Conservation (phyloP, 23 tunicate species). For the Trididemnum nubilum region DNA sequence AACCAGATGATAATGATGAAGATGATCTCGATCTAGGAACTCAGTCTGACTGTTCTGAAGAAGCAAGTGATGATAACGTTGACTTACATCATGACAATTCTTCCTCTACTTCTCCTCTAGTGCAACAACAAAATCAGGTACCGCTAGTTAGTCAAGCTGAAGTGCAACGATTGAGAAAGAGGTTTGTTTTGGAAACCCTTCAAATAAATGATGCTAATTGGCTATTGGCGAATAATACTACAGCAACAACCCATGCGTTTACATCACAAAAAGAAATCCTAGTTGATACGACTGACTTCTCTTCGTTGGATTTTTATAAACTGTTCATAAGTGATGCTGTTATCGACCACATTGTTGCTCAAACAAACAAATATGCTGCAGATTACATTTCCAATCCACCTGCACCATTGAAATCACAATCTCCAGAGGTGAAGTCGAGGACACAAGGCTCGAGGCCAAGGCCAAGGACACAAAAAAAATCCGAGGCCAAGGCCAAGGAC, state of each 20-base stretch:
- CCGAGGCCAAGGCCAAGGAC: too few relatives aligned
- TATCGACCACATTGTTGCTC: conserved; percentile 15
- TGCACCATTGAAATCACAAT: conserved; percentile 2
- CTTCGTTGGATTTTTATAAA: conserved; percentile 1
- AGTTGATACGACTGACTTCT: background rate
- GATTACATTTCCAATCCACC: conserved; percentile 17
- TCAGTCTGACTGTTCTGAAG: background rate
- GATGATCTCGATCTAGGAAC: too few relatives aligned
- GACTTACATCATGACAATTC: background rate
- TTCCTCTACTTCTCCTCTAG: background rate
- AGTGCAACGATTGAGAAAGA: background rate
- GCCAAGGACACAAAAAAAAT: too few relatives aligned
- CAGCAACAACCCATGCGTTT: background rate
- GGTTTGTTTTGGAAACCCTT: background rate
- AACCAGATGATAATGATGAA: too few relatives aligned
- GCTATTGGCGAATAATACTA: background rate
- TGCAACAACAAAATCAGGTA: background rate
- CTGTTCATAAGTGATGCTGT: conserved; percentile 5
- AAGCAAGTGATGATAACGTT: background rate
- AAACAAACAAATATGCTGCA: background rate
- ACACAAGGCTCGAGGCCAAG: too few relatives aligned
- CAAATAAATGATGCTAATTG: background rate
- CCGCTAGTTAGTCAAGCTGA: background rate
- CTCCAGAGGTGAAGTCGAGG: too few relatives aligned
- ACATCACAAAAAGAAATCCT: background rate